phyloP scores from a whole-genome alignment of 2,888 invertebrate species.

The Altica lythri region DNA sequence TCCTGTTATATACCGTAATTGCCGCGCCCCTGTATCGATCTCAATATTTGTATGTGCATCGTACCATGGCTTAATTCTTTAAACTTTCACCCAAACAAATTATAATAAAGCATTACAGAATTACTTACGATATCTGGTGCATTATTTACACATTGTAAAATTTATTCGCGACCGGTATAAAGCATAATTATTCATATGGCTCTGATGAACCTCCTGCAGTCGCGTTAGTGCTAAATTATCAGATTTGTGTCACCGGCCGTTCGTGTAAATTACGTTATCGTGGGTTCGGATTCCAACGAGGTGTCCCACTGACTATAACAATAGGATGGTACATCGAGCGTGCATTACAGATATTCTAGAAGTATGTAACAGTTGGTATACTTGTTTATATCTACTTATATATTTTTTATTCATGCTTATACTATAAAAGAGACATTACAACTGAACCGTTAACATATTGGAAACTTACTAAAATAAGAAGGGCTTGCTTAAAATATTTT shows the following conservation, averaged over 20 bases:
- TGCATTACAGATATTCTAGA: conserved; percentile 25
- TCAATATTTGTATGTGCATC: background rate
- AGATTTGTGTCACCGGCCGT: conserved; percentile 48
- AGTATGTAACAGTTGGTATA: conserved; percentile 18
- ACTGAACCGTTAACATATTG: too few species aligned
- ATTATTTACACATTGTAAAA: conserved; percentile 29
- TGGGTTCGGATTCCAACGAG: conserved; percentile 35
- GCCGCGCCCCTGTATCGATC: too few species aligned
- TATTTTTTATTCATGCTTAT: too few species aligned
- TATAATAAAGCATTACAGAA: conserved; percentile 18
- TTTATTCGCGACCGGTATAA: conserved; percentile 29
- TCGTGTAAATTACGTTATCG: conserved; percentile 46
- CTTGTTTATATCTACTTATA: conserved; percentile 12
- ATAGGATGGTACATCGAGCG: conserved; percentile 26
- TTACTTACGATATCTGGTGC: conserved; percentile 24
- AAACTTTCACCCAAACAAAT: conserved; percentile 9
- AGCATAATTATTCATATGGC: conserved; percentile 40
- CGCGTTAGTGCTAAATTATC: conserved; percentile 45
- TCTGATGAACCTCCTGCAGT: conserved; percentile 45
- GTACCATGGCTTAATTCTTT: conserved; percentile 2
- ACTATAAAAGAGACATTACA: too few species aligned
- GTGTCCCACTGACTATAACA: conserved; percentile 33
- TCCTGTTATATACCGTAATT: too few species aligned
- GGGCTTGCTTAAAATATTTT: too few species aligned
- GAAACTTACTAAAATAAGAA: too few species aligned